Evolutionary conservation across 2,797 vertebrate species (phyloP), one percentile per base, ranked within the genome.

Genomic region (Pitangus sulphuratus): DNA sequence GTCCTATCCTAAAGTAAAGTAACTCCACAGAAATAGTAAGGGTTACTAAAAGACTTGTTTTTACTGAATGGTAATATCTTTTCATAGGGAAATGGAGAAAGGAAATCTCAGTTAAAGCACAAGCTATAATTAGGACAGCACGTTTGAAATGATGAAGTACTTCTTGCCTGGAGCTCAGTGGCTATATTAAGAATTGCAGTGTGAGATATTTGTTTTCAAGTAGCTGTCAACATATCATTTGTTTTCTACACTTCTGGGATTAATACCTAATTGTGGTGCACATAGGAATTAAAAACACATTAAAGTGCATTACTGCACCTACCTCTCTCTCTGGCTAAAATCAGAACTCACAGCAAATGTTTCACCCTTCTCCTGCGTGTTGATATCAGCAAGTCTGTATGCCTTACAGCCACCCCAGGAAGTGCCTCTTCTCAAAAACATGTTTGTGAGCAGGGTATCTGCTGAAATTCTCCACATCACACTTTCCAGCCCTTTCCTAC

Each of bases 141-240:
- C 12, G 72, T 61, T 85, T 84, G 74, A 87, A 88, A 95, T 28
- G 8, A 33, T 68, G 26, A 95, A 94, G 86, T 30, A 47, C 56
- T 87, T 86, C 61, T 89, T 95, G 48, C 71, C 79, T 87, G 72
- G 40, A 84, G 54, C 21, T 94, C 65, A 78, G 72, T 45, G 57
- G 62, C 47, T 47, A 19, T 40, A 45, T 26, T 84, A 89, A 91
- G 66, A 93, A 57, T 65, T 71, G 33, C 48, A 88, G 31, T 12
- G 28, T 57, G 71, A 89, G 64, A 65, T 44, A 70, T 3, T 85
- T 87, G 81, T 92, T 93, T 91, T 93, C 90, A 87, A 93, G 79
- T 92, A 58, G 44, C 65, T 93, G 47, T 80, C 87, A 89, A 70
- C 51, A 53, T 68, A n/a, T 15, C 2, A 26, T 81, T 74, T 82